Evolutionary conservation across 2,797 vertebrate species (phyloP).

Genomic region (Melopsittacus undulatus): DNA sequence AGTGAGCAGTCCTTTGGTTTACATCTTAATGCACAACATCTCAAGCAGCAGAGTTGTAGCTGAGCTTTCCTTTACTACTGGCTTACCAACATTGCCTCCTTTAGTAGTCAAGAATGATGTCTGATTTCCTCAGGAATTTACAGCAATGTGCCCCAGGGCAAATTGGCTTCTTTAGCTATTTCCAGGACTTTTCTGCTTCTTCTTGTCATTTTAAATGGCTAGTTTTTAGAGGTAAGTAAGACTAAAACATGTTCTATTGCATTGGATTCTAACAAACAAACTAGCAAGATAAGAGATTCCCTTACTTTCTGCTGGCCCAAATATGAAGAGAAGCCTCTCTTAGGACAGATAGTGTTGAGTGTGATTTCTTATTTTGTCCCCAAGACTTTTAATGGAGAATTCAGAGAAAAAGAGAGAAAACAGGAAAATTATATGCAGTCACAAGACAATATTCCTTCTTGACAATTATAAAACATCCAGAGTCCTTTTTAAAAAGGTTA

Average conservation of each 20-base stretch:
- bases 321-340: background rate
- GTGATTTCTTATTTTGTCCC: background rate
- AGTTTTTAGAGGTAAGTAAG: background rate
- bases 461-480: background rate
- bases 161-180: background rate
- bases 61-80: background rate
- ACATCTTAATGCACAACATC: background rate
- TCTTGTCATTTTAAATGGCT: background rate
- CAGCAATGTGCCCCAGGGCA: background rate
- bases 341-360: background rate
- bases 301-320: background rate
- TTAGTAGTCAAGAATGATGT: background rate
- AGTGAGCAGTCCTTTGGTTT: background rate
- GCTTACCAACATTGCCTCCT: background rate
- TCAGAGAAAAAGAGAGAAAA: background rate
- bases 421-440: background rate
- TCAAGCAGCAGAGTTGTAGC: background rate
- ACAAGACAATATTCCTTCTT: background rate
- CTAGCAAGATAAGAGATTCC: background rate
- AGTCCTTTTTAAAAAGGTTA: background rate
- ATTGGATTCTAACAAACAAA: background rate
- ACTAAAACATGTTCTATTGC: background rate
- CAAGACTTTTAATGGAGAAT: background rate
- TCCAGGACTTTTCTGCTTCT: background rate
- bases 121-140: background rate